Evolutionary conservation across 2,113 vertebrate genomes (phyloP), one percentile per base, ranked within the genome.

Genomic region (Pseudopodoces humilis): DNA sequence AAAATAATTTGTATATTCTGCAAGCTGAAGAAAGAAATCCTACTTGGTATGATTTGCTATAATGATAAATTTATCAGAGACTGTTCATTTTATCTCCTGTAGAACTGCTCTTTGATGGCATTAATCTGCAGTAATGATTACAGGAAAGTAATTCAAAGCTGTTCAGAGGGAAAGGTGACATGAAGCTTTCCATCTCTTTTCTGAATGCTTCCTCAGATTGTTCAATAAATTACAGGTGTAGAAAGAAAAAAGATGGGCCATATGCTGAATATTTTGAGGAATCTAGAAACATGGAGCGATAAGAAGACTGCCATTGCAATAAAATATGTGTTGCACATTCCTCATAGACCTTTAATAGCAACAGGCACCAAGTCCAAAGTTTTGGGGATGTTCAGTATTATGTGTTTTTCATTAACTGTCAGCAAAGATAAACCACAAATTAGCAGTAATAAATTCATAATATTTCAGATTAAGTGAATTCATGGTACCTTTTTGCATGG

Each of bases 91-190:
- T 96, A 88, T 97, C 93, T 96, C 89, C 92, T 88, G 69, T 52
- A 97, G 88, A 96, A 97, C 93, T 92, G 75, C 60, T 98, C 86
- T 97, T 96, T 94, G 95, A 96, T 97, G 86, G 58, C 92, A 96
- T 96, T 97, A 98, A 97, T 94, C 96, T 96, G 88, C 78, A 96
- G 92, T 97, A 97, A 97, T 97, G 92, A 97, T 96, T 97, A 78
- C 62, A 96, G 65, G 65, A 93, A 96, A 95, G 89, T 95, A 95
- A 97, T 92, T 94, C 86, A 96, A 89, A 91, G 55, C 83, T 90
- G 64, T 85, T 96, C 91, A 95, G 47, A 95, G 31, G 28, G 28
- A 96, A 92, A 92, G 72, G 70, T 91, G 63, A 77, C 87, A 93
- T 62, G 68, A 64, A 43, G 20, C 41, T 96, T 95, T 86, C 86